Evolutionary conservation across 2,113 vertebrate genomes (phyloP).

Genomic region (Elachura formosa): DNA sequence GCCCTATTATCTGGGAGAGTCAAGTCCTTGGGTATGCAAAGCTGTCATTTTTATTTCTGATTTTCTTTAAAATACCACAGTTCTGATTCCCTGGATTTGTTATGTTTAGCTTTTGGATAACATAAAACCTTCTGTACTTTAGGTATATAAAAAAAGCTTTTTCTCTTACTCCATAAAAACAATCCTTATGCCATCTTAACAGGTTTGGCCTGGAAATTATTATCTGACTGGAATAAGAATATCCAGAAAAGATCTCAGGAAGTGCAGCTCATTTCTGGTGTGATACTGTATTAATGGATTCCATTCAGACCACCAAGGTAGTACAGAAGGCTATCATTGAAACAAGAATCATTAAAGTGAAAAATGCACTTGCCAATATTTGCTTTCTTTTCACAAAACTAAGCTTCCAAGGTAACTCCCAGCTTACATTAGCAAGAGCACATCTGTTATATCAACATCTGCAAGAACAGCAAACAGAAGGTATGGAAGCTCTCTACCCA

Average conservation of each 20-base stretch:
- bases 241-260: not conserved
- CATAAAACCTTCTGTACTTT: not conserved
- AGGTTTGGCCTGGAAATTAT: not conserved
- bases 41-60: not conserved
- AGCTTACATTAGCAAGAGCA: not conserved
- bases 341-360: not conserved
- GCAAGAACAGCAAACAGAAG: not conserved
- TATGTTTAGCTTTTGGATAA: not conserved
- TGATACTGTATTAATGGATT: not conserved
- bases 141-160: rapidly evolving
- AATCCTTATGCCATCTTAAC: not conserved
- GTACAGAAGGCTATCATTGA: not conserved
- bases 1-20: not conserved
- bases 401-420: not conserved
- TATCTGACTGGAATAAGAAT: not conserved
- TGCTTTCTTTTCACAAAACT: not conserved
- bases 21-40: not conserved
- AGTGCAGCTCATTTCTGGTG: not conserved
- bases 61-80: not conserved
- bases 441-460: not conserved
- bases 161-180: not conserved
- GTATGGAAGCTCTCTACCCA: not conserved
- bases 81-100: not conserved
- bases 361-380: not conserved
- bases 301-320: not conserved